Evolutionary conservation across 2,797 vertebrate species (phyloP).

Genomic region (Nannoperca australis): DNA sequence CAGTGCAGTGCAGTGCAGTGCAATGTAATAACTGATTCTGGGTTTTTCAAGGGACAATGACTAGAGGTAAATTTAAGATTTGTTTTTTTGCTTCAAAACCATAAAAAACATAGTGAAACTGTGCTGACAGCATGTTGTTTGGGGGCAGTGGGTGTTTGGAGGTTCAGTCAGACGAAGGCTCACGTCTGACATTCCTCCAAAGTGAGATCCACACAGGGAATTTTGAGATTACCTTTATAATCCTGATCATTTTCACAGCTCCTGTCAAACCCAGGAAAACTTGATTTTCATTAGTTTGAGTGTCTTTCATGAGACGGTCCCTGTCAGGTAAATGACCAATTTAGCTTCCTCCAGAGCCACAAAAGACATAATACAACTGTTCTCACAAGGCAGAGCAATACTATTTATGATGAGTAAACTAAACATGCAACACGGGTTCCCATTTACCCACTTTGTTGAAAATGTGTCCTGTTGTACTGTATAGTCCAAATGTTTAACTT

Average conservation of each 20-base stretch:
- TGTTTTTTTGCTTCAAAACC: not conserved
- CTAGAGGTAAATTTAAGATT: too few species aligned
- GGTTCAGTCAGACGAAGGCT: conserved; percentile 12
- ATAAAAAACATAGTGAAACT: not conserved
- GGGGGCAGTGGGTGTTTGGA: not conserved
- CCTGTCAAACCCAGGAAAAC: not conserved
- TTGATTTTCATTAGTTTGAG: not conserved
- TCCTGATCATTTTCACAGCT: not conserved
- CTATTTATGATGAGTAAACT: not conserved
- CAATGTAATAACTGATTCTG: not conserved
- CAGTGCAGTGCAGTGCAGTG: not conserved
- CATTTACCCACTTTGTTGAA: not conserved
- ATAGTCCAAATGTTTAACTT: not conserved
- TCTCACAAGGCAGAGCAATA: not conserved
- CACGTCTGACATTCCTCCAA: not conserved
- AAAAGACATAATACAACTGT: not conserved
- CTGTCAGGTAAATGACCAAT: not conserved
- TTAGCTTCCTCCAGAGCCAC: not conserved
- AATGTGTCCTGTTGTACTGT: not conserved
- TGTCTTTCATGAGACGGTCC: not conserved
- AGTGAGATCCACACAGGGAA: not conserved
- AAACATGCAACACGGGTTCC: not conserved
- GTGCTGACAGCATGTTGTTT: not conserved
- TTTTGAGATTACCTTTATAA: not conserved
- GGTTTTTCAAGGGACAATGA: not conserved